A percentile compares a stretch with the other conserved stretches of the same genome.
phyloP scores from a whole-genome alignment of 2,113 vertebrate genomes.

The Rissa tridactyla region DNA sequence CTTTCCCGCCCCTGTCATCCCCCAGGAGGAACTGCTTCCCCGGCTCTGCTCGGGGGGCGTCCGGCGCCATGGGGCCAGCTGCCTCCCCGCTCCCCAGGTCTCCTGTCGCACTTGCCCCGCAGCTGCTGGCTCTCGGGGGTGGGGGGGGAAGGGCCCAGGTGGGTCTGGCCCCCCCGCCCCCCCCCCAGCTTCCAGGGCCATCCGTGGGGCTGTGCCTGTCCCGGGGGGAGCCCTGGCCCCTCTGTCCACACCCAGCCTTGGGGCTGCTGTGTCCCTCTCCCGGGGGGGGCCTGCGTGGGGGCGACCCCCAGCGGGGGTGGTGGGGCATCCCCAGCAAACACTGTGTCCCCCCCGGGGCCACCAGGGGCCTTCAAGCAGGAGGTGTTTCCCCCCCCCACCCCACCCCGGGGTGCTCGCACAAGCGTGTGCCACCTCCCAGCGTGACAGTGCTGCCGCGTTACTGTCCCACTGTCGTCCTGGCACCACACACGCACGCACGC shows the following conservation, averaged over 20 bases:
- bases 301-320: neutral
- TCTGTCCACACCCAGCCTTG: neutral
- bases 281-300: too few relatives aligned
- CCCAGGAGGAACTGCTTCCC: neutral
- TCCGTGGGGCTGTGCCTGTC: neutral
- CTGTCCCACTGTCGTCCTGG: neutral
- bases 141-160: too few relatives aligned
- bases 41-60: too few relatives aligned
- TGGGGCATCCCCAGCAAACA: neutral
- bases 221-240: too few relatives aligned
- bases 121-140: neutral
- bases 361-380: too few relatives aligned
- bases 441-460: too few relatives aligned
- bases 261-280: too few relatives aligned
- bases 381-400: too few relatives aligned
- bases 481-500: too few relatives aligned
- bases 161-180: too few relatives aligned
- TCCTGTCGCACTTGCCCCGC: neutral
- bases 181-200: neutral
- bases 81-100: neutral
- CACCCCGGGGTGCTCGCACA: neutral
- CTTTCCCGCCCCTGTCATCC: too few relatives aligned
- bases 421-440: neutral
- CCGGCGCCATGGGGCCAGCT: accelerated
- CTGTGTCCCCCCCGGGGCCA: too few relatives aligned